phyloP scores from a whole-genome alignment of 2,113 vertebrate genomes.

The Crotalus viridis region DNA sequence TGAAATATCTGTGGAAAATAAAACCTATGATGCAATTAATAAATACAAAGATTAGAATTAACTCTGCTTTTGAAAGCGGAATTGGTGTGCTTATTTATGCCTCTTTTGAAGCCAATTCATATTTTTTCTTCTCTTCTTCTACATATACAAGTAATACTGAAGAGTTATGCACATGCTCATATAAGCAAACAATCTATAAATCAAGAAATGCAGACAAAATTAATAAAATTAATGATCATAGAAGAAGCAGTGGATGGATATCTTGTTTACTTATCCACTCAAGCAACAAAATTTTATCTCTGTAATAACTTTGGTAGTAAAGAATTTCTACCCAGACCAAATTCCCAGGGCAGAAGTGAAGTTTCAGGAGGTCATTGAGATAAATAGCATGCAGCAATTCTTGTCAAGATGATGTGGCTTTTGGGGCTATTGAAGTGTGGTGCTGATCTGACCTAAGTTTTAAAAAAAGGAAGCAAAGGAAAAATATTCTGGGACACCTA shows the following conservation, averaged over 20 bases:
- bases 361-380: neutral
- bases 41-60: conserved; percentile 41
- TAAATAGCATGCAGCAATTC: neutral
- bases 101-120: neutral
- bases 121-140: neutral
- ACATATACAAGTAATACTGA: neutral
- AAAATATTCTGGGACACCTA: neutral
- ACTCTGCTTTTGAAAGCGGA: conserved; percentile 33
- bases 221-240: neutral
- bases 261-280: neutral
- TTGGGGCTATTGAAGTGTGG: neutral
- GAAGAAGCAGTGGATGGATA: neutral
- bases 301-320: neutral
- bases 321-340: neutral
- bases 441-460: neutral
- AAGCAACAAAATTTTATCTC: neutral
- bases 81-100: conserved; percentile 11
- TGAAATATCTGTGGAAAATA: conserved; percentile 59
- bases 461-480: neutral
- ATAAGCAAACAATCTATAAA: neutral
- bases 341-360: neutral
- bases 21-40: conserved; percentile 60
- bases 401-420: neutral
- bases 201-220: neutral
- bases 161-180: neutral